A percentile compares a stretch with the other conserved stretches of the same genome.
These are phyloP conservation scores for Lasioglossum morio DNA, from an alignment of 2,888 invertebrate genomes.

Conservation along the genomic window DNA sequence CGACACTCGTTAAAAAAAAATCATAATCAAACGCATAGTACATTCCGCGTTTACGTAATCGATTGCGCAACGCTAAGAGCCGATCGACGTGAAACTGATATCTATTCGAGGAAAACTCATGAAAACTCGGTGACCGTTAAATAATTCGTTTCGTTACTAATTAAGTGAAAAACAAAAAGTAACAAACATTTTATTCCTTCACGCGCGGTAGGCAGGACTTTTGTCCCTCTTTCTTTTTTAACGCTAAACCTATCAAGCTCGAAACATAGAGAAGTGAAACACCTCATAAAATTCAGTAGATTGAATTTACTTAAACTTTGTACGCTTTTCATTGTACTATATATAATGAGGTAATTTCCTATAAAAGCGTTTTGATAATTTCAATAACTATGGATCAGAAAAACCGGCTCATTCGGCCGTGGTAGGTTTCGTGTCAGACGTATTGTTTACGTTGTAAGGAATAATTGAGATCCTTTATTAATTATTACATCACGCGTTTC, in stretches of 20 bases:
- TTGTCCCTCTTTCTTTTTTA: not conserved
- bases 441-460: not conserved
- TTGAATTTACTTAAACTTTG: no score
- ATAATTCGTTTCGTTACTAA: not conserved
- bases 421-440: no score
- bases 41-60: slow-evolving; percentile 57
- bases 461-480: not conserved
- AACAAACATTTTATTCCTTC: not conserved
- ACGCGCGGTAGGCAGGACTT: not conserved
- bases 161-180: not conserved
- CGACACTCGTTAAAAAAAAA: slow-evolving; percentile 32
- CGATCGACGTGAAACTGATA: not conserved
- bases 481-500: not conserved
- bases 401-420: no score
- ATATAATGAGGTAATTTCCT: no score
- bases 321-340: no score
- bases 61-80: slow-evolving; percentile 44
- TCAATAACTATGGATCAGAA: no score
- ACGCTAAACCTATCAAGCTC: no score
- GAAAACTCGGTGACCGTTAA: slow-evolving; percentile 3
- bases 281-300: no score
- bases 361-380: no score
- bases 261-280: no score
- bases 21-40: slow-evolving; percentile 31
- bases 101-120: not conserved